Percentiles rank a stretch among this genome's conserved stretches.
phyloP scores from a whole-genome alignment of 2,888 invertebrate genomes.

The Mesorhabditis spiculigera region DNA sequence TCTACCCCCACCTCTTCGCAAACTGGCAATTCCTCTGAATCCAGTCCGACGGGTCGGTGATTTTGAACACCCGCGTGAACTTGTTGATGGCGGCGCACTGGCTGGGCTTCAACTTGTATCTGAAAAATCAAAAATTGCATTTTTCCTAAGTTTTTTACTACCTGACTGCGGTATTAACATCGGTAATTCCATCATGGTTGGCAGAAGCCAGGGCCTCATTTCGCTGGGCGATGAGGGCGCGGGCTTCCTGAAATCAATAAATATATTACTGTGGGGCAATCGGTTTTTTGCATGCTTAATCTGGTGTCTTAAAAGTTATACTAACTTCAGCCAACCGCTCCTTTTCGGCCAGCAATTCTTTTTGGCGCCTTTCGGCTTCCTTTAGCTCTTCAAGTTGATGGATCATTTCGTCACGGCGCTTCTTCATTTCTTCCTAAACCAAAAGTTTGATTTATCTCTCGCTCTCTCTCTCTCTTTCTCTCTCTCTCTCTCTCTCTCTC shows the following conservation, averaged over 20 bases:
- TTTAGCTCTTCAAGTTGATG: constrained; percentile 32
- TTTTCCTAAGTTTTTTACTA: not conserved
- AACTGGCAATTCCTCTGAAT: constrained; percentile 41
- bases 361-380: constrained; percentile 28
- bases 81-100: constrained; percentile 46
- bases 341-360: constrained; percentile 11
- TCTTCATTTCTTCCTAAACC: constrained; percentile 12
- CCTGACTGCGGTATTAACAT: not conserved
- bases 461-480: constrained; percentile 23
- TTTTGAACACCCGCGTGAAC: constrained; percentile 43
- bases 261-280: not conserved
- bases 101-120: constrained; percentile 35
- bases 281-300: constrained; percentile 8
- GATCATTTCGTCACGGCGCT: constrained; percentile 20
- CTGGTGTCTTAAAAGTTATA: not conserved
- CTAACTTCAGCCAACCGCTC: not conserved
- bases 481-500: not conserved
- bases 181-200: constrained; percentile 16
- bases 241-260: constrained; percentile 17
- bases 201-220: constrained; percentile 26
- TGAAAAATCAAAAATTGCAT: constrained; percentile 9
- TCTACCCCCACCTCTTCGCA: constrained; percentile 23
- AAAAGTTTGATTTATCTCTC: not conserved
- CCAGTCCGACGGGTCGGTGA: constrained; percentile 42
- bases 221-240: constrained; percentile 23